Evolutionary conservation across 1,140 invertebrate species (phyloP), one percentile per base, ranked within the genome.

Genomic region (Pollicipes pollicipes): DNA sequence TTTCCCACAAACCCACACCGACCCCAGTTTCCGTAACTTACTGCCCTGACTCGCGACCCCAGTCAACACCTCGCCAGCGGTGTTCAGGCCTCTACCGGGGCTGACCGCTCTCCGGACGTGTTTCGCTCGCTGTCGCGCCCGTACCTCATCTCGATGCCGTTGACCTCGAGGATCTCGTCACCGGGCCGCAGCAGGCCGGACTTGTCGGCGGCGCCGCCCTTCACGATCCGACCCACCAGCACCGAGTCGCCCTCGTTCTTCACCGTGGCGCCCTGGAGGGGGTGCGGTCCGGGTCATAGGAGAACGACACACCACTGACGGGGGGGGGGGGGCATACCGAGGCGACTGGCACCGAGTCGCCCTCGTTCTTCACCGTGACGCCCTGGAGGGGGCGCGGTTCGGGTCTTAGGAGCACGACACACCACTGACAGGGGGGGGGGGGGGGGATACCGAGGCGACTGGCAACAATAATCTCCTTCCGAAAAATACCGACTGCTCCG

Each of bases 121-220:
- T n/a, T n/a, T n/a, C n/a, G n/a, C n/a, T n/a, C n/a, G n/a, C n/a
- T n/a, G n/a, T n/a, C n/a, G n/a, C n/a, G n/a, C 28, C 27, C 64
- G 3, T 10, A 66, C 64, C 64, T 27, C 30, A 75, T 73, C 67
- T 75, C 75, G 26, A 75, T 70, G 32, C 76, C 76, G 80, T 98
- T 97, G 21, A 98, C 93, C 81, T 98, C 95, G 10, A 98, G 83
- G 31, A 98, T 92, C 82, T 98, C 95, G 79, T 98, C 95, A 29
- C 94, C 93, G 81, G 97, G 95, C 78, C 96, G 93, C 64, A 99
- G 80, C 1, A 97, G 81, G 6, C 94, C 93, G 37, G 91, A 95
- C 79, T 95, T 95, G 75, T 98, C 94, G 6, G 95, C 95, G 6
- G 90, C 92, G 1, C 95, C 95, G 16, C 95, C 95, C 74, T 92